A percentile compares a stretch with the other conserved stretches of the same genome.
Conservation (phyloP, 2,888 invertebrate genomes). For the Vanessa cardui region DNA sequence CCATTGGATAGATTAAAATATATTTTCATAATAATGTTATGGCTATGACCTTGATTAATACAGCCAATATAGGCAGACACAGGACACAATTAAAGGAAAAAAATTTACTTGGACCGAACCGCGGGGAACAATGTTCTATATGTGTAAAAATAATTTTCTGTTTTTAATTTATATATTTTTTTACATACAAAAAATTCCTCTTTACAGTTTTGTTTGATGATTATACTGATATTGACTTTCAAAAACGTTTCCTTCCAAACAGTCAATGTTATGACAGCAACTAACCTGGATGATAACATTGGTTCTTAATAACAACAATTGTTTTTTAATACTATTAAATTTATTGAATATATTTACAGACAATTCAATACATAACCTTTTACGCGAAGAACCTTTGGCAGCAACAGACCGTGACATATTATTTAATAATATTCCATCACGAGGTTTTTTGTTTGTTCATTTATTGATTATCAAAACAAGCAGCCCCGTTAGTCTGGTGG, state of each 20-base stretch:
- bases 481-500: too few relatives aligned
- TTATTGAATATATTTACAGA: constrained; percentile 11
- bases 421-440: constrained; percentile 8
- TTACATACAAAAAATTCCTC: too few relatives aligned
- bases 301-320: not conserved
- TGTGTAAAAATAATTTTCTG: not conserved
- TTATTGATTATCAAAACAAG: not conserved
- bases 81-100: too few relatives aligned
- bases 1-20: too few relatives aligned
- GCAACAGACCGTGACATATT: constrained; percentile 25
- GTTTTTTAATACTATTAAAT: constrained; percentile 2
- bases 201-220: too few relatives aligned
- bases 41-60: too few relatives aligned
- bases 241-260: too few relatives aligned
- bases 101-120: too few relatives aligned
- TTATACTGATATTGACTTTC: too few relatives aligned
- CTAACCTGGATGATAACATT: not conserved
- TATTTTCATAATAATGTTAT: too few relatives aligned
- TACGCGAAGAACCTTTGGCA: constrained; percentile 15
- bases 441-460: not conserved
- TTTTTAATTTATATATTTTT: too few relatives aligned
- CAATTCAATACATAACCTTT: constrained; percentile 25
- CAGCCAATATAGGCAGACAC: too few relatives aligned
- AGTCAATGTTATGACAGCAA: not conserved
- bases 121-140: not conserved